Evolutionary conservation across 1,140 invertebrate species (phyloP).

Genomic region (Temnothorax curvispinosus): DNA sequence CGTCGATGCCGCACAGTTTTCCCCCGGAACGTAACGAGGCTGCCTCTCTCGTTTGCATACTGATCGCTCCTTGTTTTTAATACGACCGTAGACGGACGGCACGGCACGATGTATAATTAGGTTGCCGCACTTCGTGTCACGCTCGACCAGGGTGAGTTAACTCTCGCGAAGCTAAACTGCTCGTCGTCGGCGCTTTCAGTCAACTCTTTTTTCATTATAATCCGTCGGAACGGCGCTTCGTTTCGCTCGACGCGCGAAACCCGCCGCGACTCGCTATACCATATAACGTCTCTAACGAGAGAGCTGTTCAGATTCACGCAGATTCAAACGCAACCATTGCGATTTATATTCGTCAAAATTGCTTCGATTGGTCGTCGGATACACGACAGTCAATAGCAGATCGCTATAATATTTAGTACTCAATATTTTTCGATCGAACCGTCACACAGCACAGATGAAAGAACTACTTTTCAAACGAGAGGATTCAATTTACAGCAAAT

Average conservation of each 20-base stretch:
- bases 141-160: constrained; percentile 10
- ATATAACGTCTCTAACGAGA: background rate
- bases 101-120: constrained; percentile 57
- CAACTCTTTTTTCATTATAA: constrained; percentile 15
- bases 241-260: background rate
- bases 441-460: constrained; percentile 2
- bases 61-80: constrained; percentile 67
- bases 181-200: background rate
- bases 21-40: constrained; percentile 6
- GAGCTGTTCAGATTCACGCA: background rate
- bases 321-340: background rate
- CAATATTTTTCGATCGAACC: constrained; percentile 1
- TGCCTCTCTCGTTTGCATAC: constrained; percentile 65
- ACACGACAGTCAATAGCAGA: background rate
- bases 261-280: background rate
- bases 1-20: constrained; percentile 41
- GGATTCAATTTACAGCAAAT: constrained; percentile 52
- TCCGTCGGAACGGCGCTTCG: background rate
- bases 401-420: constrained; percentile 27
- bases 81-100: constrained; percentile 9
- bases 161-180: constrained; percentile 40
- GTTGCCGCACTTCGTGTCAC: constrained; percentile 59
- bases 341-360: background rate
- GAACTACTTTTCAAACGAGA: constrained; percentile 24
- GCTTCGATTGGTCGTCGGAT: background rate